phyloP scores from a whole-genome alignment of 2,113 vertebrate genomes.

The Hemiprocne comata region DNA sequence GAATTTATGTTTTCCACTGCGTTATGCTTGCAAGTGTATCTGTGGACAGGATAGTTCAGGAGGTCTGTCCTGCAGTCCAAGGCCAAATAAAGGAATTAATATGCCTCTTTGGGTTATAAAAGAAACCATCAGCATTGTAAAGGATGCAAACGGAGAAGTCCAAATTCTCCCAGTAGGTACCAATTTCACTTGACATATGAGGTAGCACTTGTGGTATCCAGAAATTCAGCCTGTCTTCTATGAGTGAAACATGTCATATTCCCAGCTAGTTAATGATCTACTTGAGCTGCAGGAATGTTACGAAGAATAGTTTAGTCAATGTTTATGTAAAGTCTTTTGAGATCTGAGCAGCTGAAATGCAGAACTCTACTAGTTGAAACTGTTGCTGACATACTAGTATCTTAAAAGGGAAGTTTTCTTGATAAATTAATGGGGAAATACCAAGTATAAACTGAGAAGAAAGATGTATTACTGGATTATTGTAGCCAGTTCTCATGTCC shows the following conservation, averaged over 20 bases:
- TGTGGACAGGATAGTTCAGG: neutral
- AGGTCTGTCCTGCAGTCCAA: neutral
- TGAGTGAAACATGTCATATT: neutral
- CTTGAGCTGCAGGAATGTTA: neutral
- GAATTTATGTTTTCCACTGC: slow-evolving; percentile 1
- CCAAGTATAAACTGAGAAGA: neutral
- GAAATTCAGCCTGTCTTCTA: neutral
- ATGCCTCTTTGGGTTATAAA: neutral
- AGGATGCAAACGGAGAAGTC: neutral
- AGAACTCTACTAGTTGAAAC: neutral
- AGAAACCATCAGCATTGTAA: neutral
- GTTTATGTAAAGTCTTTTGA: neutral
- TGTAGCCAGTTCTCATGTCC: neutral
- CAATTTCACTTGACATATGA: neutral
- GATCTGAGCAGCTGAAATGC: neutral
- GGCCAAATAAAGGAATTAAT: neutral
- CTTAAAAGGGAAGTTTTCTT: neutral
- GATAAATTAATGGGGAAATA: slow-evolving; percentile 9
- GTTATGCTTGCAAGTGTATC: neutral
- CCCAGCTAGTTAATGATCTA: neutral
- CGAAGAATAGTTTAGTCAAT: neutral
- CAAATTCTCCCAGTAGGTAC: neutral
- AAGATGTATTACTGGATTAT: neutral
- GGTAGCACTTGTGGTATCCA: neutral
- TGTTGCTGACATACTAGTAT: neutral